Evolutionary conservation across 2,113 vertebrate species (phyloP).

Genomic region (Tachysurus vachellii): DNA sequence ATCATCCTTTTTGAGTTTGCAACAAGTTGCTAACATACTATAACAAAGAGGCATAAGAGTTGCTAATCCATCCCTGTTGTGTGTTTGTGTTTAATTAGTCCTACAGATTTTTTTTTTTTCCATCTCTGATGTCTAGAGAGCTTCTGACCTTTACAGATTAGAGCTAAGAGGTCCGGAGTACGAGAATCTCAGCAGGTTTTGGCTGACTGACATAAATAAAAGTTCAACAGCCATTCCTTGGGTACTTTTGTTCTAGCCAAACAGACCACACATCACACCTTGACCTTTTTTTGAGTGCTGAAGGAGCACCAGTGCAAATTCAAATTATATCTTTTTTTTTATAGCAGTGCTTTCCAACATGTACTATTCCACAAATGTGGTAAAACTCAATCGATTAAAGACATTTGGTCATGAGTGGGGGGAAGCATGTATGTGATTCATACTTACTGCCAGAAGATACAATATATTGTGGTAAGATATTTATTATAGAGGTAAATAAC

Average conservation of each 20-base stretch:
- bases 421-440: neutral
- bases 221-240: neutral
- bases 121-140: slow-evolving; percentile 37
- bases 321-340: neutral
- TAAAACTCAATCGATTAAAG: slow-evolving; percentile 68
- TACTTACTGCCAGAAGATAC: neutral
- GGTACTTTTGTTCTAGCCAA: neutral
- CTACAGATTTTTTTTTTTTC: slow-evolving; percentile 12
- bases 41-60: neutral
- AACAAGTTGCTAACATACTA: no score
- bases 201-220: neutral
- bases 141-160: slow-evolving; percentile 44
- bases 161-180: neutral
- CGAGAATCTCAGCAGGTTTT: slow-evolving; percentile 9
- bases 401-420: slow-evolving; percentile 26
- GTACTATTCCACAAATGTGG: slow-evolving; percentile 17
- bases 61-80: neutral
- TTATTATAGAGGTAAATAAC: neutral
- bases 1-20: neutral
- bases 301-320: neutral
- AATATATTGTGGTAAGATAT: neutral
- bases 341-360: neutral
- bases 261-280: neutral
- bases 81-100: neutral
- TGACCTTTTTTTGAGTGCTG: neutral